Evolutionary conservation across 2,113 vertebrate genomes (phyloP).

Genomic region (Hassar affinis): DNA sequence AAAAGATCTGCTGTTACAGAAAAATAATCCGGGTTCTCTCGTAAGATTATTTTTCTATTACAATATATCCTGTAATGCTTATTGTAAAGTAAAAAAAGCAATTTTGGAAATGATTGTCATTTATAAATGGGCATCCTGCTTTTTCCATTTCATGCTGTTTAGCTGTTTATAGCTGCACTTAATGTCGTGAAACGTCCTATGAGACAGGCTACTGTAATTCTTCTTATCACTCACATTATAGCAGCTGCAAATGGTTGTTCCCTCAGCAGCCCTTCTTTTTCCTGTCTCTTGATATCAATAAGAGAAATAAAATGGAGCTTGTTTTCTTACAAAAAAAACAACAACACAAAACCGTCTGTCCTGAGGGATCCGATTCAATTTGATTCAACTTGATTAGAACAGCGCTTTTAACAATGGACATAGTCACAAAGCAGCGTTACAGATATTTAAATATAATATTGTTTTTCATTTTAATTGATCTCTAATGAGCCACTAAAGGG

Average conservation of each 20-base stretch:
- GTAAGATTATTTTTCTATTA: too few species aligned
- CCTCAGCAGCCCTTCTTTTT: too few species aligned
- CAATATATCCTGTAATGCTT: background rate
- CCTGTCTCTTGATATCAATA: background rate
- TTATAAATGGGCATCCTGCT: background rate
- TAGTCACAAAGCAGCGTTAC: background rate
- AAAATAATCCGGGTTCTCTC: background rate
- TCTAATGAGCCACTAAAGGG: too few species aligned
- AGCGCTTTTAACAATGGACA: background rate
- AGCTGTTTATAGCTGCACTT: background rate
- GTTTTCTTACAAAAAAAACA: background rate
- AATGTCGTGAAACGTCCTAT: background rate
- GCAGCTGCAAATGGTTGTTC: background rate
- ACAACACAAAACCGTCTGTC: background rate
- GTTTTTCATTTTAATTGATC: background rate
- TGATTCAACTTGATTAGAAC: background rate
- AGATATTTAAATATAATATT: background rate
- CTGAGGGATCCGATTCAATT: background rate
- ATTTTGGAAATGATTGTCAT: background rate
- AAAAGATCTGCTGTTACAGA: background rate
- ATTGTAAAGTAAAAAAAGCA: background rate
- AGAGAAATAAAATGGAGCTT: background rate
- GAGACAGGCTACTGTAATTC: background rate
- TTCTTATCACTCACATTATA: slow-evolving; percentile 8
- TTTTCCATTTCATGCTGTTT: background rate